Evolutionary conservation across 2,888 invertebrate genomes (phyloP).

Genomic region (Cremastobaeus sp.): DNA sequence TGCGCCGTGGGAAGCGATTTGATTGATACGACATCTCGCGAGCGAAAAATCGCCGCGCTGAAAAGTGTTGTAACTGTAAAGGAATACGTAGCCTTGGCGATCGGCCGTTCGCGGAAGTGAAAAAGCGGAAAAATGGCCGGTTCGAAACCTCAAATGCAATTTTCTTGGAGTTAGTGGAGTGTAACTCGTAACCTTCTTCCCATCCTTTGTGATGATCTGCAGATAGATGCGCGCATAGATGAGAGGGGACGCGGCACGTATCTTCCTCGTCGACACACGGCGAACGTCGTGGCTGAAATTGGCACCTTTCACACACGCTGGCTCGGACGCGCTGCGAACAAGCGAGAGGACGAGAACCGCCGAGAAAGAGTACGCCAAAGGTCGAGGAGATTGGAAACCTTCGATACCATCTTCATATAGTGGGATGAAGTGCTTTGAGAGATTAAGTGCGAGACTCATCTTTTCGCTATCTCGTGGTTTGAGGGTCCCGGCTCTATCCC

Average conservation of each 20-base stretch:
- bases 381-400: slow-evolving; percentile 56
- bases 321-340: slow-evolving; percentile 28
- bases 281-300: slow-evolving; percentile 62
- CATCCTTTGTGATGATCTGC: slow-evolving; percentile 57
- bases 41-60: slow-evolving; percentile 20
- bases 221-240: slow-evolving; percentile 53
- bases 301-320: slow-evolving; percentile 65
- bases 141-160: slow-evolving; percentile 52
- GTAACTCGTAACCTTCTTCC: slow-evolving; percentile 55
- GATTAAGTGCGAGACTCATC: slow-evolving; percentile 55
- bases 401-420: slow-evolving; percentile 58
- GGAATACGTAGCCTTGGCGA: slow-evolving; percentile 23
- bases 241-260: slow-evolving; percentile 50
- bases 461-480: slow-evolving; percentile 28
- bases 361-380: slow-evolving; percentile 38
- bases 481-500: slow-evolving; percentile 46
- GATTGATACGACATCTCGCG: slow-evolving; percentile 24
- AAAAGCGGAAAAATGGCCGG: slow-evolving; percentile 37
- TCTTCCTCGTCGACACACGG: slow-evolving; percentile 43
- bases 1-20: slow-evolving; percentile 40
- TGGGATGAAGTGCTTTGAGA: slow-evolving; percentile 59
- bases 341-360: slow-evolving; percentile 33
- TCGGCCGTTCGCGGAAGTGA: slow-evolving; percentile 17
- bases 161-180: slow-evolving; percentile 53
- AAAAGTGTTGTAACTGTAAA: slow-evolving; percentile 45